Conservation (phyloP, 2,888 invertebrate species). For the Hololepta plana region DNA sequence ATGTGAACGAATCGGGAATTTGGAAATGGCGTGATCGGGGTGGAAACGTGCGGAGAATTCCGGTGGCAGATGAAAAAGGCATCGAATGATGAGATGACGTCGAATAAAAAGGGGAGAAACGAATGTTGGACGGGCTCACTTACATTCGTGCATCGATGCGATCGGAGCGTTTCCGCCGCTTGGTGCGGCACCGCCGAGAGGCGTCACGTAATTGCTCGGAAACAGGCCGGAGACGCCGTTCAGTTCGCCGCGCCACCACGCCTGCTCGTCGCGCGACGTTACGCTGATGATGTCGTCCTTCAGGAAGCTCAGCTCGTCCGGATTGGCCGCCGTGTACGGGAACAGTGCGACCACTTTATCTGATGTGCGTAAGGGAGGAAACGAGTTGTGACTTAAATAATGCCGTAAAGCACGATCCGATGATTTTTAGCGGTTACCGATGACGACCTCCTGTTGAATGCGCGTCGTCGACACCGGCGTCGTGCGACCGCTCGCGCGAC, state of each 20-base stretch:
- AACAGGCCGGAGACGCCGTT: constrained; percentile 82
- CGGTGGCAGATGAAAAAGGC: too few relatives aligned
- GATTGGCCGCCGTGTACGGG: constrained; percentile 85
- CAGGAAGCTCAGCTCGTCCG: constrained; percentile 84
- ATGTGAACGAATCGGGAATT: too few relatives aligned
- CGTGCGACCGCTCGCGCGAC: constrained; percentile 50
- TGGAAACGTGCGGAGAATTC: too few relatives aligned
- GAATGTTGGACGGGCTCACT: too few relatives aligned
- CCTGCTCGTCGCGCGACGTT: constrained; percentile 80
- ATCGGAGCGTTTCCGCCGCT: too few relatives aligned
- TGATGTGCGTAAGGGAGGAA: too few relatives aligned
- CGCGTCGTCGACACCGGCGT: constrained; percentile 54
- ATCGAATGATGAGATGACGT: not conserved
- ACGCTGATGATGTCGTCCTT: constrained; percentile 84
- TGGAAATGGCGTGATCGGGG: too few relatives aligned
- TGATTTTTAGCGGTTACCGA: too few relatives aligned
- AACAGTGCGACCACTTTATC: constrained; percentile 86
- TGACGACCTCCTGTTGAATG: constrained; percentile 35
- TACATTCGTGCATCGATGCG: constrained; percentile 38
- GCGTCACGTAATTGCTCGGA: constrained; percentile 88
- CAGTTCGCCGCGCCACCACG: constrained; percentile 95
- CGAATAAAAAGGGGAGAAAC: constrained; percentile 2
- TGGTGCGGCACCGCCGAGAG: too few relatives aligned
- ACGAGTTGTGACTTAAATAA: too few relatives aligned
- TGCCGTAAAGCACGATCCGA: too few relatives aligned